phyloP scores from a whole-genome alignment of 1,140 invertebrate genomes.

The Penaeus vannamei region DNA sequence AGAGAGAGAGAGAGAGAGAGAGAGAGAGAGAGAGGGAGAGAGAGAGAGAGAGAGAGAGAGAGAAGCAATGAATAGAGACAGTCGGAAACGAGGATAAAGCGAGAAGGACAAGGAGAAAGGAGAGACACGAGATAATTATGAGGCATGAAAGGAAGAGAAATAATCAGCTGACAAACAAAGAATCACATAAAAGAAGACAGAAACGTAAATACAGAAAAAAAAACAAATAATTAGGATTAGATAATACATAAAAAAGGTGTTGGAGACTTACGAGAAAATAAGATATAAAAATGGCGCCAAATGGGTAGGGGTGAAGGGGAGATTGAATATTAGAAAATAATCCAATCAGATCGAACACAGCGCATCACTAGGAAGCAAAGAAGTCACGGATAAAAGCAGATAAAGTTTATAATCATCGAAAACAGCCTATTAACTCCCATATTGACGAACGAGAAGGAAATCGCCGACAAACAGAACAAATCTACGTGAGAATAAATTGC shows the following conservation, averaged over 20 bases:
- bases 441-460: too few relatives aligned
- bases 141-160: constrained; percentile 1
- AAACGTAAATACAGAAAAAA: constrained; percentile 10
- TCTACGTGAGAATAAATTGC: too few relatives aligned
- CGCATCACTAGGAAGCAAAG: too few relatives aligned
- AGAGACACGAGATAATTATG: neutral
- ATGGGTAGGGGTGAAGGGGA: neutral
- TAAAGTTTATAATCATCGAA: too few relatives aligned
- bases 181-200: neutral
- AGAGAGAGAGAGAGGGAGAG: neutral
- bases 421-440: too few relatives aligned
- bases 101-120: neutral
- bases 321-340: neutral
- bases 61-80: neutral
- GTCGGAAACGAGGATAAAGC: neutral
- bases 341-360: too few relatives aligned
- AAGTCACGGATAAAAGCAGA: too few relatives aligned
- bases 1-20: neutral
- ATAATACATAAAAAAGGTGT: neutral
- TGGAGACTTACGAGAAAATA: neutral
- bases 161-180: neutral
- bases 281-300: neutral
- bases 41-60: neutral
- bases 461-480: too few relatives aligned
- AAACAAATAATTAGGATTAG: too few relatives aligned